Evolutionary conservation across 2,888 invertebrate species (phyloP).

Genomic region (Argynnis bischoffii): DNA sequence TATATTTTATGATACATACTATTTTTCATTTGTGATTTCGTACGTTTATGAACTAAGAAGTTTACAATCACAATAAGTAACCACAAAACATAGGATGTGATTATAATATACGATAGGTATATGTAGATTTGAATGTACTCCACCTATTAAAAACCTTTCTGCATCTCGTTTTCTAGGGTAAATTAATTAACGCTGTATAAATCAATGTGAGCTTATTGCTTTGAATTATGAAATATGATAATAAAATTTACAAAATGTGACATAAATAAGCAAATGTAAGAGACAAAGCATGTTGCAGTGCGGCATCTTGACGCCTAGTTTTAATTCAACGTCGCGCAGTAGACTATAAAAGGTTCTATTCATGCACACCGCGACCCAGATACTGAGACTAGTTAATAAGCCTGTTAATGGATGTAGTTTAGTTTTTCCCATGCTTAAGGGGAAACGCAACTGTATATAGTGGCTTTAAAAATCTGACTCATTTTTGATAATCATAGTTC

Average conservation of each 20-base stretch:
- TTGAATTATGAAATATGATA: conserved; percentile 12
- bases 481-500: too few species aligned
- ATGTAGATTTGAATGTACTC: too few species aligned
- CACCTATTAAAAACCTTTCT: too few species aligned
- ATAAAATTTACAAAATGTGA: conserved; percentile 21
- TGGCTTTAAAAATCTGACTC: too few species aligned
- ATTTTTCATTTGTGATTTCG: neutral
- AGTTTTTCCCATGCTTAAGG: conserved; percentile 12
- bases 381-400: conserved; percentile 44
- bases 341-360: conserved; percentile 59
- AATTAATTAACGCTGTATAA: neutral
- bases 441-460: conserved; percentile 1
- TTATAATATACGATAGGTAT: too few species aligned
- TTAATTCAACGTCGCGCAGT: conserved; percentile 59
- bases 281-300: conserved; percentile 34
- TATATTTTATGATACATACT: neutral
- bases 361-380: conserved; percentile 55
- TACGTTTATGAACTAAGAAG: too few species aligned
- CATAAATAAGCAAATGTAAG: conserved; percentile 31
- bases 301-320: conserved; percentile 50
- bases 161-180: too few species aligned
- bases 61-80: too few species aligned
- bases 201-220: neutral
- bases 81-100: too few species aligned
- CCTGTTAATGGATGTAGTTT: conserved; percentile 31